Conservation (phyloP, 2,113 vertebrate species). For the Puntigrus tetrazona region DNA sequence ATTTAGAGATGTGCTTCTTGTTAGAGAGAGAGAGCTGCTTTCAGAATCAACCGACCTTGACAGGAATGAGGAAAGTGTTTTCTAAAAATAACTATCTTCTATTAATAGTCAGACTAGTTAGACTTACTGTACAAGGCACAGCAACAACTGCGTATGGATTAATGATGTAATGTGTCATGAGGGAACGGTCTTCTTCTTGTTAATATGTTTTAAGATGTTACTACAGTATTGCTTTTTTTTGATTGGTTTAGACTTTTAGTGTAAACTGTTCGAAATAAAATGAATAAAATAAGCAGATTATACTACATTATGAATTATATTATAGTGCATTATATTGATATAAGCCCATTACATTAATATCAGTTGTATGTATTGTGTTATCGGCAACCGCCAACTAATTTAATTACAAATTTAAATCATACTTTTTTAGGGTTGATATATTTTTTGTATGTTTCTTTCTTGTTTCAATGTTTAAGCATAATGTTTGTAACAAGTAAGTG, state of each 20-base stretch:
- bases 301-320: no score
- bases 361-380: not conserved
- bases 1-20: not conserved
- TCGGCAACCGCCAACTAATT: not conserved
- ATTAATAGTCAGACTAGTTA: conserved; percentile 3
- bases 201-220: no score
- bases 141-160: not conserved
- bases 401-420: not conserved
- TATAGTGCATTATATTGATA: not conserved
- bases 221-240: no score
- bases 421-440: not conserved
- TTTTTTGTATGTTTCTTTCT: not conserved
- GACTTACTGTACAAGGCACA: not conserved
- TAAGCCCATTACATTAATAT: not conserved
- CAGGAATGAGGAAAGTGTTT: conserved; percentile 17
- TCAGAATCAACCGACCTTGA: not conserved
- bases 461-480: not conserved
- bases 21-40: not conserved
- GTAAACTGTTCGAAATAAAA: no score
- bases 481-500: not conserved
- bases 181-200: no score
- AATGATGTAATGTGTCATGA: not conserved
- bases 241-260: no score
- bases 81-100: conserved; percentile 15
- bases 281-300: not conserved